These are phyloP conservation scores for Rhynchophorus ferrugineus DNA, from an alignment of 1,140 invertebrate species.

Conservation along the genomic window DNA sequence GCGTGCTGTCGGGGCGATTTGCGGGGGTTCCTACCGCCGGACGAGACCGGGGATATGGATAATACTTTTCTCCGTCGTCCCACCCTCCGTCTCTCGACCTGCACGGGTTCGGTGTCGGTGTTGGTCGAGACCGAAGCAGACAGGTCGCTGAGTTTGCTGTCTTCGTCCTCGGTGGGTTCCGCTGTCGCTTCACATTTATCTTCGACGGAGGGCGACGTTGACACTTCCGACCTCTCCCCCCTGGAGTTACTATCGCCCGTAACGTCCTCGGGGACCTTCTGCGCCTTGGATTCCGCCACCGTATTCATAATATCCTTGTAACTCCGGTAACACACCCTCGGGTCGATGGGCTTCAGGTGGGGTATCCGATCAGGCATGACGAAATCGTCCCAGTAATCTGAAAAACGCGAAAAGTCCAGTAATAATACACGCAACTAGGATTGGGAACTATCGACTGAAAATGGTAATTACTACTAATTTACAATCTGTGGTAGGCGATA, in stretches of 20 bases:
- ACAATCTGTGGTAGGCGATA: no score
- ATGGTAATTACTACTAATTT: no score
- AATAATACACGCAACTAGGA: no score
- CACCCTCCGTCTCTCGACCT: conserved; percentile 17
- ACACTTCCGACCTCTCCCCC: no score
- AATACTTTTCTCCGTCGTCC: conserved; percentile 22
- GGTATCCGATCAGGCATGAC: conserved; percentile 71
- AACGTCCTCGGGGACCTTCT: no score
- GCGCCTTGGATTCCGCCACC: background rate
- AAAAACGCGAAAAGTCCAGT: conserved; percentile 14
- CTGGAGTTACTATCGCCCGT: no score
- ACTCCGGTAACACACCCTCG: conserved; percentile 38
- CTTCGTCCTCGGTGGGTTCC: conserved; percentile 23
- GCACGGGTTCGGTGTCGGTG: conserved; percentile 22
- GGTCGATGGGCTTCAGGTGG: conserved; percentile 50
- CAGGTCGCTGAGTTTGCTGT: conserved; percentile 28
- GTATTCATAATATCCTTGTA: conserved; percentile 28
- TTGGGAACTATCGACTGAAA: no score
- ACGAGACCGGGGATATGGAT: conserved; percentile 9
- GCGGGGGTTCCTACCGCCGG: conserved; percentile 54
- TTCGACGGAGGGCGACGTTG: conserved; percentile 1
- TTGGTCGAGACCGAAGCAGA: conserved; percentile 15
- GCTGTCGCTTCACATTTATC: background rate
- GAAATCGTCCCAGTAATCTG: conserved; percentile 45
- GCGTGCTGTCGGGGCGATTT: conserved; percentile 79